Conservation (phyloP, 2,113 vertebrate species). For the Empidonax alnorum region DNA sequence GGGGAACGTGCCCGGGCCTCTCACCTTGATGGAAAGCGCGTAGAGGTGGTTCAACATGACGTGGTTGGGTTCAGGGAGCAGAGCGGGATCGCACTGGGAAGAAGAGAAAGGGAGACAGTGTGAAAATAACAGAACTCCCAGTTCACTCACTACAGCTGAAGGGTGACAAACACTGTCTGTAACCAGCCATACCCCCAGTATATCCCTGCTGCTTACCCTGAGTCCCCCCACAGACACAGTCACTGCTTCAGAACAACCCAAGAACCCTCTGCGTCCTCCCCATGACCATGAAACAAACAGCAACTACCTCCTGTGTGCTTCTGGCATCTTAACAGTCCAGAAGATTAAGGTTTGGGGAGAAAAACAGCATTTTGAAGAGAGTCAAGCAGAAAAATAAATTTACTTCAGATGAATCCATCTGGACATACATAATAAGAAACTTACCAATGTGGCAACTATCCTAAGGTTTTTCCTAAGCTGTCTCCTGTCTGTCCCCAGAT, state of each 20-base stretch:
- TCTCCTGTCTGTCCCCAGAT: neutral
- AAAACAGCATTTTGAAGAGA: neutral
- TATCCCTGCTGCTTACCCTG: neutral
- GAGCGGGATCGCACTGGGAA: constrained; percentile 90
- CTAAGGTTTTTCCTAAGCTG: neutral
- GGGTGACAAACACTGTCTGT: neutral
- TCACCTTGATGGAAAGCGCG: constrained; percentile 95
- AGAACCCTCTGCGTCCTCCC: neutral
- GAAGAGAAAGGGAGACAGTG: neutral
- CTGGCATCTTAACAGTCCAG: neutral
- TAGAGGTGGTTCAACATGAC: constrained; percentile 99
- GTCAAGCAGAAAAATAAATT: neutral
- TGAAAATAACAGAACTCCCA: neutral
- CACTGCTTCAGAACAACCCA: neutral
- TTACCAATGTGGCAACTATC: neutral
- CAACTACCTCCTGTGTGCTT: neutral
- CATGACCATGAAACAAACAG: neutral
- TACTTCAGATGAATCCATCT: neutral
- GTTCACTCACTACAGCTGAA: neutral
- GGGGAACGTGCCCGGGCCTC: neutral
- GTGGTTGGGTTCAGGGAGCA: constrained; percentile 98
- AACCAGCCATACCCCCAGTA: neutral
- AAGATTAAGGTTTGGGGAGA: neutral
- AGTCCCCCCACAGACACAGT: neutral
- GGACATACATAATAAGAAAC: neutral